Conservation (phyloP, 2,797 vertebrate species). For the Myripristis murdjan region DNA sequence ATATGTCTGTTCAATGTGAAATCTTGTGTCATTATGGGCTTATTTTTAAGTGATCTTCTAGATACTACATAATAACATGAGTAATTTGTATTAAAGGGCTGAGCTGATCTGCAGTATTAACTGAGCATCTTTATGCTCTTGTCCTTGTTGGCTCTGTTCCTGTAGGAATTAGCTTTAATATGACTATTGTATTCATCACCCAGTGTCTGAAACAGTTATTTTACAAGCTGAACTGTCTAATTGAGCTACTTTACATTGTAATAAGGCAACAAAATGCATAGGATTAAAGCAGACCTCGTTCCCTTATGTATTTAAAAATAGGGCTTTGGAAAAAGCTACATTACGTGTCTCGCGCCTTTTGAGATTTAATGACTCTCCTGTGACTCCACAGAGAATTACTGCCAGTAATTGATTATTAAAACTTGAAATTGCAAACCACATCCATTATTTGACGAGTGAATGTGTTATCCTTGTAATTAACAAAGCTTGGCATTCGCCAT, state of each 20-base stretch:
- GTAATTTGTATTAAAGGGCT: background rate
- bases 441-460: constrained; percentile 97
- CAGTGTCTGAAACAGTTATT: constrained; percentile 84
- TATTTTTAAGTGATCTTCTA: constrained; percentile 28
- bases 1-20: constrained; percentile 42
- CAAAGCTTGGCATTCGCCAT: constrained; percentile 92
- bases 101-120: constrained; percentile 42
- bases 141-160: constrained; percentile 49
- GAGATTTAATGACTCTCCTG: constrained; percentile 99
- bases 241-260: constrained; percentile 91
- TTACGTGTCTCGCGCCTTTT: constrained; percentile 92
- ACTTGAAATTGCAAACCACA: constrained; percentile 98
- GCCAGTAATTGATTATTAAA: constrained; percentile 99
- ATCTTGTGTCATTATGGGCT: constrained; percentile 24
- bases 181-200: constrained; percentile 67
- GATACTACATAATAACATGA: constrained; percentile 34
- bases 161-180: constrained; percentile 62
- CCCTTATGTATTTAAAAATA: constrained; percentile 96
- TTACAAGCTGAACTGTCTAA: constrained; percentile 85
- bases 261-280: constrained; percentile 92
- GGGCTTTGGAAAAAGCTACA: constrained; percentile 91
- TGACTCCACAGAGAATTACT: constrained; percentile 97
- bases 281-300: constrained; percentile 90
- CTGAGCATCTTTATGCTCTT: constrained; percentile 30
- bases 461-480: constrained; percentile 99